A percentile compares a stretch with the other conserved stretches of the same genome.
phyloP scores from a whole-genome alignment of 2,888 invertebrate species.

The Pristionchus maxplancki region DNA sequence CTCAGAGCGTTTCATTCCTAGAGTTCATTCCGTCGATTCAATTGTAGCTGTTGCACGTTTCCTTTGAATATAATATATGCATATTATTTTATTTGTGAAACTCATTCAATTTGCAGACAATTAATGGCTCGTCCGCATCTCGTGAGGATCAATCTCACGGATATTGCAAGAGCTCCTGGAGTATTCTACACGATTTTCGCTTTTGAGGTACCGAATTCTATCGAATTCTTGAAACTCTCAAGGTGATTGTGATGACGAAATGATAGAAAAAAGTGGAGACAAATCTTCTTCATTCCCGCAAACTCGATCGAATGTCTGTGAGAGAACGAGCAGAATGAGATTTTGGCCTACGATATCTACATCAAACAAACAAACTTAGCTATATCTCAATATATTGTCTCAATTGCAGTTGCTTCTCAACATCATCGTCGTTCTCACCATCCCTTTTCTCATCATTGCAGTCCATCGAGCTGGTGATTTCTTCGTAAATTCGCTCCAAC shows the following conservation, averaged over 20 bases:
- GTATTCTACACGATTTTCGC: not conserved
- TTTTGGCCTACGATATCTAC: not conserved
- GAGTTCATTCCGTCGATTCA: too few relatives aligned
- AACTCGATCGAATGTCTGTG: not conserved
- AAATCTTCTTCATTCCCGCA: too few relatives aligned
- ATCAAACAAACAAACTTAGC: not conserved
- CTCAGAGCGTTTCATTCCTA: not conserved
- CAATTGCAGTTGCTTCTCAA: not conserved
- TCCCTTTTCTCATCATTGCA: conserved; percentile 1
- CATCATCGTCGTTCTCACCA: conserved; percentile 5
- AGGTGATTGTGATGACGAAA: too few relatives aligned
- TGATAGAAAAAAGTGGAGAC: too few relatives aligned
- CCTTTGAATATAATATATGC: too few relatives aligned
- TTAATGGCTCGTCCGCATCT: not conserved
- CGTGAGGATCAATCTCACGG: conserved; percentile 26
- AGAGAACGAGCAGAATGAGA: not conserved
- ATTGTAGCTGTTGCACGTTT: too few relatives aligned
- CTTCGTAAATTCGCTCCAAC: not conserved
- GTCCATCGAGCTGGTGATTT: not conserved
- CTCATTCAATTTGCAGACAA: too few relatives aligned
- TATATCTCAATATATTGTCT: not conserved
- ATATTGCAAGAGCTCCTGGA: not conserved
- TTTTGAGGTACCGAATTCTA: not conserved
- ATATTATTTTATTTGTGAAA: too few relatives aligned
- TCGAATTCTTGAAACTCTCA: too few relatives aligned